A percentile compares a stretch with the other conserved stretches of the same genome.
phyloP scores from a whole-genome alignment of 2,113 vertebrate species.

The Coryphaenoides rupestris region DNA sequence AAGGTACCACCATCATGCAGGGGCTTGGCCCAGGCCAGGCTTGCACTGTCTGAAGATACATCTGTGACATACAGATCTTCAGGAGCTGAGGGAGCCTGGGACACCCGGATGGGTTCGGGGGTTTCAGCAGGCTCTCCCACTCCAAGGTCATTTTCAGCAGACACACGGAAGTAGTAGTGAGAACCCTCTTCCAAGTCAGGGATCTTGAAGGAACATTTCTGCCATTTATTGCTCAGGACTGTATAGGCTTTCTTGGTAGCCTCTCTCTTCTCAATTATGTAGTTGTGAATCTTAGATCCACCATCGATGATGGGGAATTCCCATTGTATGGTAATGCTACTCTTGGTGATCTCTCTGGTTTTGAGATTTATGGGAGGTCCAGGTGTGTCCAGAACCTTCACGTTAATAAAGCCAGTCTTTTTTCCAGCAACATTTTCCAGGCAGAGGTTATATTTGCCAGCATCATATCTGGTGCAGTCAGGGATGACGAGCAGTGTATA shows the following conservation, averaged over 20 bases:
- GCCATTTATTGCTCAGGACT: conserved; percentile 86
- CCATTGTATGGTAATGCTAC: conserved; percentile 92
- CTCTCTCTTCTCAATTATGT: conserved; percentile 93
- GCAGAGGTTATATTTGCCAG: conserved; percentile 91
- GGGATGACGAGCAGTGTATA: conserved; percentile 91
- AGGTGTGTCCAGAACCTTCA: conserved; percentile 92
- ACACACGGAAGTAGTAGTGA: conserved; percentile 94
- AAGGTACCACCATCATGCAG: conserved; percentile 90
- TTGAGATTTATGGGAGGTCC: conserved; percentile 92
- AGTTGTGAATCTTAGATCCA: conserved; percentile 92
- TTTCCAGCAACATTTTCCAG: conserved; percentile 96
- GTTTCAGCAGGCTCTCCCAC: conserved; percentile 93
- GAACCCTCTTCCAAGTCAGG: conserved; percentile 85
- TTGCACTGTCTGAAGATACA: conserved; percentile 85
- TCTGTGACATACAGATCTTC: conserved; percentile 93
- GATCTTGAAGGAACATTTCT: conserved; percentile 92
- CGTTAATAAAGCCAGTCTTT: conserved; percentile 95
- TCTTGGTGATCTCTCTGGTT: conserved; percentile 91
- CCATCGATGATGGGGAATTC: conserved; percentile 97
- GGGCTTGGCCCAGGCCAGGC: conserved; percentile 93
- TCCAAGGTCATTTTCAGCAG: conserved; percentile 95
- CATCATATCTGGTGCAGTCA: conserved; percentile 93
- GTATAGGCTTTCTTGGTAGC: conserved; percentile 94
- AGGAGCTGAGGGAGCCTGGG: conserved; percentile 89
- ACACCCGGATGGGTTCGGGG: conserved; percentile 86